Evolutionary conservation across 2,113 vertebrate genomes (phyloP), one percentile per base, ranked within the genome.

Genomic region (Podarcis muralis): DNA sequence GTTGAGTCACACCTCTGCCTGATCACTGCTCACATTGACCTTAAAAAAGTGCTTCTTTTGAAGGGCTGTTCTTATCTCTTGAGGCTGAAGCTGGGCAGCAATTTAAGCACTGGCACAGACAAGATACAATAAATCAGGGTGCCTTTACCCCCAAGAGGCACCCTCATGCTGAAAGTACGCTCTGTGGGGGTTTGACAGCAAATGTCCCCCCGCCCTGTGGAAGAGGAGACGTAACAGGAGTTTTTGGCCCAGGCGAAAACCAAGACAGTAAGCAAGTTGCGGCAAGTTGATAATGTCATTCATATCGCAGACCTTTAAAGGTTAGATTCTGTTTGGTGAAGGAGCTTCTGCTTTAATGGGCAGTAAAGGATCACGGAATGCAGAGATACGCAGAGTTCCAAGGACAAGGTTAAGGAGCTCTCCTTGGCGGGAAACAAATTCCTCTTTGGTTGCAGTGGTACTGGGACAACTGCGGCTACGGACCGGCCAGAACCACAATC

Each of bases 271-370:
- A 88, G 90, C 86, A 87, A 53, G 83, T 15, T 2, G 65, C 86
- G 90, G 86, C 92, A 93, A 94, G 92, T 72, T 0, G 90, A 94
- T 93, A 89, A 89, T 92, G 94, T 92, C 92, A 93, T 81, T 86
- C 94, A 93, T 93, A 92, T 94, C 4, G 0, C 87, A 93, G 95
- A 94, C 95, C 95, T 96, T 95, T 95, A 95, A 95, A 95, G 93
- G 93, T 93, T 94, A 94, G 25, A 0, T 16, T 32, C 74, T 69
- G n/a, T 27, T 62, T 79, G 30, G 30, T 68, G 27, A 25, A 30
- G 75, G 74, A 83, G 72, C 37, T 65, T 11, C 69, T 68, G 13
- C 87, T 82, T 83, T 83, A 77, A 25, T 23, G 32, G 84, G 30
- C 69, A 23, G 78, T 30, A 59, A 87, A 87, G 65, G 48, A 68